Evolutionary conservation across 2,113 vertebrate genomes (phyloP), one percentile per base, ranked within the genome.

Genomic region (Petrocephalus microphthalmus): DNA sequence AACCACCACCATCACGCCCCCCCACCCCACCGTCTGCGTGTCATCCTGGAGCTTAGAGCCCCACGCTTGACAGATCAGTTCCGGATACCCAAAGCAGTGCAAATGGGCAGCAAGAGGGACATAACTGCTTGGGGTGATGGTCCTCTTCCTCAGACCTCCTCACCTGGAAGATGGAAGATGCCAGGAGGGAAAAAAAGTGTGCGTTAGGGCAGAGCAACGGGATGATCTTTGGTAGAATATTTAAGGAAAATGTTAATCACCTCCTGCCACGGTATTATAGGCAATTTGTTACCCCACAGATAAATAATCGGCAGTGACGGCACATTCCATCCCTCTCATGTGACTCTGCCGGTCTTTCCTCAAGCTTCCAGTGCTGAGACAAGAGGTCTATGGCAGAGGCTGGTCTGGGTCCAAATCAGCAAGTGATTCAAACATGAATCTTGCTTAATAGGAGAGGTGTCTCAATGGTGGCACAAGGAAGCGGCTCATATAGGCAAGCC

Each of bases 341-440:
- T 74, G 67, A 74, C 6, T 74, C 29, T 29, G 67, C 29, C 29
- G 37, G 71, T 42, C 29, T 42, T 42, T 78, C 33, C 33, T 42
- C 33, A 45, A 84, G 20, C 42, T 84, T 6, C 29, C 45, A 25
- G 45, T 3, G 81, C 81, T 13, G 19, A 83, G 7, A 83, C 81
- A 83, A 11, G 47, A 13, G 47, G 67, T 74, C 81, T 49, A 10
- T 49, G 47, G 33, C 81, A 47, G 47, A 83, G 8, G 37, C 47
- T 83, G 81, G 45, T 49, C 81, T 49, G 19, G 81, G 15, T 60
- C 57, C 57, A 60, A 60, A 60, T 17, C 47, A 49, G 47, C 20
- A 82, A 82, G 42, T 82, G 33, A 82, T 82, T 82, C 33, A 82
- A 42, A 82, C n/a, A 64, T 64, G n/a, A 64, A 82, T 82, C 33